These are phyloP conservation scores for Epinotia demarniana DNA, from an alignment of 2,888 invertebrate species.

Conservation along the genomic window DNA sequence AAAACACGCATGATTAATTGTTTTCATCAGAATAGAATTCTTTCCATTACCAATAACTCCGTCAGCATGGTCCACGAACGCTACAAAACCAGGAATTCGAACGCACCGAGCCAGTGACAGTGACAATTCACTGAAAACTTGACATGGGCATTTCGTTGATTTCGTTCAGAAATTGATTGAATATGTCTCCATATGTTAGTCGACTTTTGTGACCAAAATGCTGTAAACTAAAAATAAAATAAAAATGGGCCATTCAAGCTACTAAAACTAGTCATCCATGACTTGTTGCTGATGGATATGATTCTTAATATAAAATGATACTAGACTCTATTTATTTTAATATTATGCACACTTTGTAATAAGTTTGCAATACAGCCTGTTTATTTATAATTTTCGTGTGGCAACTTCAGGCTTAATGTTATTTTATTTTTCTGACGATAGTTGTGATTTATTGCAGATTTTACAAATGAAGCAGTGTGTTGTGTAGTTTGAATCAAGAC, in stretches of 20 bases:
- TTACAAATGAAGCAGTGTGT: slow-evolving; percentile 40
- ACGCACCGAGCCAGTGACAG: background rate
- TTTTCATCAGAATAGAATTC: no score
- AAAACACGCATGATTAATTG: background rate
- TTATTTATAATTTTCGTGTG: slow-evolving; percentile 13
- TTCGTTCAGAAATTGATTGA: slow-evolving; percentile 10
- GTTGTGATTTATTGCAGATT: slow-evolving; percentile 44
- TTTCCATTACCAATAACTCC: no score
- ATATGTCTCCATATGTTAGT: background rate
- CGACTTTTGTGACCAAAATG: background rate
- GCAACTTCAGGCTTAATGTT: slow-evolving; percentile 34
- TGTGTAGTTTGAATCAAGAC: slow-evolving; percentile 55
- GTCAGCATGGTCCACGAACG: no score
- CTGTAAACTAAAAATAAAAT: no score
- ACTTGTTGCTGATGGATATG: no score
- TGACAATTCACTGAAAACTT: background rate
- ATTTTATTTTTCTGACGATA: slow-evolving; percentile 45
- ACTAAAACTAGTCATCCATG: background rate
- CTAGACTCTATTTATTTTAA: background rate
- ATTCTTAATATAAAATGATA: background rate
- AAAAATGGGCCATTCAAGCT: background rate
- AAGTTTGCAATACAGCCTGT: slow-evolving; percentile 10
- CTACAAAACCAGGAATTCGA: background rate
- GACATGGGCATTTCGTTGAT: background rate
- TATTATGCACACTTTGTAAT: background rate